Evolutionary conservation across 2,797 vertebrate genomes (phyloP), one percentile per base, ranked within the genome.

Genomic region (Chiroxiphia lanceolata): DNA sequence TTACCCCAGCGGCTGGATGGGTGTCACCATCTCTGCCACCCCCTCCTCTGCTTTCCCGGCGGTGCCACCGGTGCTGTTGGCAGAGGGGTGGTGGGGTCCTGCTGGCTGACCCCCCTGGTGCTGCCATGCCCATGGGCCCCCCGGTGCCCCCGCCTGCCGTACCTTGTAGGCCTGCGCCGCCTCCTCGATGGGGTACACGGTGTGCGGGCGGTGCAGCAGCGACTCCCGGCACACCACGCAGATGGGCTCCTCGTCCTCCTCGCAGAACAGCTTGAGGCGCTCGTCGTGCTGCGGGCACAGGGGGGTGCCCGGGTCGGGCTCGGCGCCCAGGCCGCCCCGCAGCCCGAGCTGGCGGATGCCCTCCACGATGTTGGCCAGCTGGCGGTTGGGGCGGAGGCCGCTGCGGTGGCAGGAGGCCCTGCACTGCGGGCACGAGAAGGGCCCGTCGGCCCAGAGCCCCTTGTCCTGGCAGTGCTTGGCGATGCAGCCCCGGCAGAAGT

Each of bases 351-450:
- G 95, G 33, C 95, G 96, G 17, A 98, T 97, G 83, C 94, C 97
- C 87, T 97, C 97, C 88, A 98, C 97, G 11, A 98, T 96, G 81
- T 97, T 98, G 91, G 97, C 98, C 70, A 98, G 95, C 87, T 98
- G 98, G 94, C 92, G 98, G 98, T 97, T 98, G 27, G 98, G 99
- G 63, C 99, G 97, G 96, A 98, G 98, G 95, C 98, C 98, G 42
- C 98, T 98, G 48, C 98, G 98, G 2, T 98, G 98, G 93, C 98
- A 99, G 25, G 98, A 98, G 93, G 98, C 99, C 78, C 99, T 98
- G 97, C 99, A 99, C 96, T 99, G 99, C 0, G 99, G 99, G 93
- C 99, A 99, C 89, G 98, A 81, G 1, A 97, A 98, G 57, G 93
- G 92, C 47, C 80, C 87, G 0, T 96, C 96, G 1, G 79, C 45